A percentile compares a stretch with the other conserved stretches of the same genome.
Conservation (phyloP, 1,140 invertebrate species). For the Neuroterus valhalla region DNA sequence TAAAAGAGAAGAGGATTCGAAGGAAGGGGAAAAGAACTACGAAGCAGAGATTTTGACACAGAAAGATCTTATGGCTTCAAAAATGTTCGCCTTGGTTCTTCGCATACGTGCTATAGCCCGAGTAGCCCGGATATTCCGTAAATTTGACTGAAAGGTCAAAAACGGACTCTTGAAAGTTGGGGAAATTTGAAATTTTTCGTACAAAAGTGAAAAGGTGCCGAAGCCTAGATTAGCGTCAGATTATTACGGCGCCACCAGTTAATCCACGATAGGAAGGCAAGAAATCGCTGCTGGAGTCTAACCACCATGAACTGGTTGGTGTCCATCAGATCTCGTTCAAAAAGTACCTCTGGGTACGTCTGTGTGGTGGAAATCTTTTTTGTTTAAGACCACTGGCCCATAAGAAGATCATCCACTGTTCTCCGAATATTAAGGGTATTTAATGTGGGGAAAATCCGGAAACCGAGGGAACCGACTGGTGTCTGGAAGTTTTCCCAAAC, state of each 20-base stretch:
- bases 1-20: constrained; percentile 31
- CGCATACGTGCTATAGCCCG: constrained; percentile 53
- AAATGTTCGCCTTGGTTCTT: constrained; percentile 25
- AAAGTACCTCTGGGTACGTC: neutral
- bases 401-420: neutral
- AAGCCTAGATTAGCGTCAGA: constrained; percentile 49
- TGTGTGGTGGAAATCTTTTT: constrained; percentile 7
- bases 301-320: constrained; percentile 29
- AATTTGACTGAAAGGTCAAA: constrained; percentile 37
- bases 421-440: neutral
- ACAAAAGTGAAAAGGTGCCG: constrained; percentile 29
- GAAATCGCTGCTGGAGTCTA: constrained; percentile 6
- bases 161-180: constrained; percentile 24
- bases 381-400: constrained; percentile 1
- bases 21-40: neutral
- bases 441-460: constrained; percentile 5
- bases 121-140: constrained; percentile 52
- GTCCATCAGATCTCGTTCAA: constrained; percentile 6
- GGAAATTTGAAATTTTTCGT: constrained; percentile 14
- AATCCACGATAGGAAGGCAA: constrained; percentile 31
- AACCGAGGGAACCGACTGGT: neutral
- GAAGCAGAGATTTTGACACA: constrained; percentile 19
- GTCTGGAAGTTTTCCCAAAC: neutral
- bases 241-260: constrained; percentile 54
- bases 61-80: constrained; percentile 29